Evolutionary conservation across 1,140 invertebrate species (phyloP).

Genomic region (Tribolium madens): DNA sequence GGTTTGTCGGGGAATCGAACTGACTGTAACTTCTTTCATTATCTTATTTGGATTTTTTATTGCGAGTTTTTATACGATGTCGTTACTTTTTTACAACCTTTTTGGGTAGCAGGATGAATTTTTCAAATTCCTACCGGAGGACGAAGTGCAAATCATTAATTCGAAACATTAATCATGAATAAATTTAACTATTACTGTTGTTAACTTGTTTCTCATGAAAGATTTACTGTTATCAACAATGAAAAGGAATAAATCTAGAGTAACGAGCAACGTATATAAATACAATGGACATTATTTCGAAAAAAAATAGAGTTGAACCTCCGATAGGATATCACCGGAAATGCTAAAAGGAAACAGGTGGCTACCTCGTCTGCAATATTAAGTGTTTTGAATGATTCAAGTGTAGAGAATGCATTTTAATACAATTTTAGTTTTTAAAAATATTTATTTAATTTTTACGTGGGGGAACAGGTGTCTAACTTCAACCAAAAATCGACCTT

Average conservation of each 20-base stretch:
- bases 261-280: too few relatives aligned
- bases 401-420: background rate
- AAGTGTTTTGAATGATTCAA: constrained; percentile 28
- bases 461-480: background rate
- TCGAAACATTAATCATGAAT: background rate
- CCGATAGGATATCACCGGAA: constrained; percentile 22
- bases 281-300: background rate
- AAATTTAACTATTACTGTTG: background rate
- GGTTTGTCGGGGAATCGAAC: constrained; percentile 31
- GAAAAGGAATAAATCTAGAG: background rate
- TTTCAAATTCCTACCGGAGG: background rate
- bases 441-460: background rate
- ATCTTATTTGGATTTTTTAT: constrained; percentile 25
- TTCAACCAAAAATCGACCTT: too few relatives aligned
- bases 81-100: background rate
- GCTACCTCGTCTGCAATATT: constrained; percentile 23
- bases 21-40: constrained; percentile 9
- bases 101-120: background rate
- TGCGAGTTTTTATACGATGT: background rate
- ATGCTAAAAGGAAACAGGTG: constrained; percentile 41
- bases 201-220: background rate
- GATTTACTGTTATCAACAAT: background rate
- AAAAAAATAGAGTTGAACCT: background rate
- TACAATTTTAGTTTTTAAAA: background rate
- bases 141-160: background rate